Percentiles rank a stretch among this genome's conserved stretches.
Conservation (phyloP, 2,797 vertebrate species). For the Vultur gryphus region DNA sequence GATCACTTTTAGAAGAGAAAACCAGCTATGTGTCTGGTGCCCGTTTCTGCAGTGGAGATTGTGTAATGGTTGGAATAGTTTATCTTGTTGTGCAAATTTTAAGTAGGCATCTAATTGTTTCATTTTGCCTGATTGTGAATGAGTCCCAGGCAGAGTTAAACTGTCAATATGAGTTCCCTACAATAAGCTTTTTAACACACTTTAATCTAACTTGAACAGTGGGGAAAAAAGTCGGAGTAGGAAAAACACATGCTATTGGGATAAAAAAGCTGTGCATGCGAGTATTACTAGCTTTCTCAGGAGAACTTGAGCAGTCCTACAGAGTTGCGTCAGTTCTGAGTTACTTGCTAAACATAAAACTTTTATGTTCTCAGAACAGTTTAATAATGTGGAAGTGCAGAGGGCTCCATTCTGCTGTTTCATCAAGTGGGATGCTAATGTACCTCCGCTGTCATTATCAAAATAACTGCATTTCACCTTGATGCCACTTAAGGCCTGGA, state of each 20-base stretch:
- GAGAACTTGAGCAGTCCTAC: background rate
- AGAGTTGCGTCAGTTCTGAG: fast-evolving
- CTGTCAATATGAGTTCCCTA: background rate
- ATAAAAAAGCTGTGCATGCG: background rate
- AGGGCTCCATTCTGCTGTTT: background rate
- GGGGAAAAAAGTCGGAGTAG: background rate
- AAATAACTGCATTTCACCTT: background rate
- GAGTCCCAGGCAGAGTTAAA: background rate
- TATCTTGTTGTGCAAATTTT: background rate
- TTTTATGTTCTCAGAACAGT: background rate
- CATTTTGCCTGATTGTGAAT: background rate
- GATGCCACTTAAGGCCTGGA: background rate
- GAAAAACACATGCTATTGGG: background rate
- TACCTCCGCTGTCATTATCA: background rate
- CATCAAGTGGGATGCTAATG: background rate
- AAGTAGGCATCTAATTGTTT: background rate
- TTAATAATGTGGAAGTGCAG: background rate
- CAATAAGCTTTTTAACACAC: background rate
- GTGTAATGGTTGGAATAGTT: background rate
- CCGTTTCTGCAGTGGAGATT: background rate
- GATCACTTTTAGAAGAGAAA: background rate
- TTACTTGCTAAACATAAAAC: background rate
- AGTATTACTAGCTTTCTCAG: background rate
- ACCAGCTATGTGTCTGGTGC: background rate
- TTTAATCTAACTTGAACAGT: background rate